Evolutionary conservation across 2,888 invertebrate species (phyloP), one percentile per base, ranked within the genome.

Genomic region (Andrena bicolor): DNA sequence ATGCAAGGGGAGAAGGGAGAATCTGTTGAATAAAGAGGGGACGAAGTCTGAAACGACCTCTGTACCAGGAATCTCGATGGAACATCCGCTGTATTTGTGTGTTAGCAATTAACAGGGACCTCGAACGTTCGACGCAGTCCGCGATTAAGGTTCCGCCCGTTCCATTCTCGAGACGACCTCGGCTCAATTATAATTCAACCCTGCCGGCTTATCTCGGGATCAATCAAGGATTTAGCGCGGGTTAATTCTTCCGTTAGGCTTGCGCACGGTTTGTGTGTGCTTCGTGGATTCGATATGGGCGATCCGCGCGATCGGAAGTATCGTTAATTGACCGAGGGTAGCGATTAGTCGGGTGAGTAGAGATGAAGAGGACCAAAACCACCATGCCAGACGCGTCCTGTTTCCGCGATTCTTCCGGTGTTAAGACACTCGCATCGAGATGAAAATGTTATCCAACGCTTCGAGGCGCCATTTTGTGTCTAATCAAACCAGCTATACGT

Each of bases 351-450:
- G 76, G 68, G 73, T 63, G 79, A 74, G 64, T 60, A 30, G 75
- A 79, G 76, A 76, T 20, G 79, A 83, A 79, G 83, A 84, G 83
- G 83, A 79, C 83, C 83, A 79, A 83, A 83, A 84, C 83, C 83
- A 83, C 83, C 83, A 76, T 83, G 83, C 83, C 83, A 79, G 76
- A 76, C 83, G 82, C 82, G 78, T 63, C 35, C 16, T 23, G 51
- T 66, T 30, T 30, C 66, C 28, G 32, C 10, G 4, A n/a, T 13
- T 41, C 23, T 5, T 10, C n/a, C 35, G 60, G 10, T 4, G 48
- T 30, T 64, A 30, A 20, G 35, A 10, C 13, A 23, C n/a, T 8
- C 35, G 60, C n/a, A 10, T 10, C n/a, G 10, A 60, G 13, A 66
- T 20, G 30, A 53, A 48, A 53, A 23, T 73, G 51, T 72, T 77